phyloP scores from a whole-genome alignment of 2,113 vertebrate genomes.

The Psettodes erumei region DNA sequence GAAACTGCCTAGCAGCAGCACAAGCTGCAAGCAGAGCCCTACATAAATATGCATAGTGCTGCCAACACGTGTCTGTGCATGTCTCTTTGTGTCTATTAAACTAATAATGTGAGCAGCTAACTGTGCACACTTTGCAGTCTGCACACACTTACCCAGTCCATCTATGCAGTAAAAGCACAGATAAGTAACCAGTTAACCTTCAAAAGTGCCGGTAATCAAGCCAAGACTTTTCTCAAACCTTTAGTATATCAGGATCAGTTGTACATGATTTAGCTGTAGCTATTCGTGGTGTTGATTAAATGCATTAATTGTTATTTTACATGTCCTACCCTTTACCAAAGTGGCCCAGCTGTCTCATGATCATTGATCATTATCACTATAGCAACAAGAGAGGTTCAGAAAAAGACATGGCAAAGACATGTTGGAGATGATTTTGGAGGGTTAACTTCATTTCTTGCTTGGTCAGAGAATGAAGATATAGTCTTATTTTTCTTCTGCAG shows the following conservation, averaged over 20 bases:
- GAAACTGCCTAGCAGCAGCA: slow-evolving; percentile 27
- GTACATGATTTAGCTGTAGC: slow-evolving; percentile 6
- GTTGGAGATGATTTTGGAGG: slow-evolving; percentile 32
- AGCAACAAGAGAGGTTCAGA: slow-evolving; percentile 11
- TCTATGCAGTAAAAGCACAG: slow-evolving; percentile 1
- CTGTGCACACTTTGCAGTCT: slow-evolving; percentile 19
- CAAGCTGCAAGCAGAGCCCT: slow-evolving; percentile 7
- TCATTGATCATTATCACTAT: slow-evolving; percentile 50
- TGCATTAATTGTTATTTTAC: slow-evolving; percentile 40
- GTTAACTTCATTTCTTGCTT: slow-evolving; percentile 60
- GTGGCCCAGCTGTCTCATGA: slow-evolving; percentile 25
- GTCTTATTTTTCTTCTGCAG: slow-evolving; percentile 13
- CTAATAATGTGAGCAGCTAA: slow-evolving; percentile 50
- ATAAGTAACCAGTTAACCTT: slow-evolving; percentile 21
- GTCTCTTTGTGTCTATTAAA: slow-evolving; percentile 42
- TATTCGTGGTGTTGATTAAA: slow-evolving; percentile 34
- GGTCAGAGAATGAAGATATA: slow-evolving; percentile 41
- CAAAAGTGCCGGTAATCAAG: slow-evolving; percentile 6
- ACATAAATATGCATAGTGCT: slow-evolving; percentile 47
- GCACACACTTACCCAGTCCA: slow-evolving; percentile 21
- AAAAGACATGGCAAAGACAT: slow-evolving; percentile 31
- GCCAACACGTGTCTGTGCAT: slow-evolving; percentile 30
- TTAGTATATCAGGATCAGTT: slow-evolving; percentile 7
- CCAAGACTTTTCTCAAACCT: neutral
- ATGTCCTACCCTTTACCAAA: slow-evolving; percentile 20